Percentiles rank a stretch among this genome's conserved stretches.
Conservation (phyloP, 2,797 vertebrate species). For the Coccyzus lansbergi region DNA sequence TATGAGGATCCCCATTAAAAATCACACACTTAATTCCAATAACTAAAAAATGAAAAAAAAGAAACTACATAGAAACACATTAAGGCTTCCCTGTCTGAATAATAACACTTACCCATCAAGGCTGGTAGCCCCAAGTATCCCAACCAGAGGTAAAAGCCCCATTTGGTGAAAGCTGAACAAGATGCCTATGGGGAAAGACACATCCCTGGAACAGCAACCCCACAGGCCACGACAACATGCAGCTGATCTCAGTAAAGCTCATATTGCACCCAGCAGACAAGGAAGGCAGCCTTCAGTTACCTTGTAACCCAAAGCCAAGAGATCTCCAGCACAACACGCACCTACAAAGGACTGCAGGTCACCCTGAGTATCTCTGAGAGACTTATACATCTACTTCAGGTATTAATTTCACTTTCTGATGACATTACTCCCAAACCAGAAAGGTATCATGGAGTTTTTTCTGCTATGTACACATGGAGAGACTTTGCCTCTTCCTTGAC, state of each 20-base stretch:
- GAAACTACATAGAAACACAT: not conserved
- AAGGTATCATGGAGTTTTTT: not conserved
- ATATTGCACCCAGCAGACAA: not conserved
- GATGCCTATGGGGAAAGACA: not conserved
- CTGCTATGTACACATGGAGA: rapidly evolving
- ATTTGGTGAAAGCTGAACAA: not conserved
- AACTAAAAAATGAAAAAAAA: not conserved
- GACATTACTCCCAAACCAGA: not conserved
- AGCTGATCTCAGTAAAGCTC: not conserved
- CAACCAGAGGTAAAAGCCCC: not conserved
- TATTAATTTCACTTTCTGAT: not conserved
- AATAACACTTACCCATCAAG: not conserved
- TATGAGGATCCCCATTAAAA: conserved; percentile 2
- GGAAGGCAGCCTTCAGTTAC: not conserved
- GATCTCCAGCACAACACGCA: not conserved
- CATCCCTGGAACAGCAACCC: not conserved
- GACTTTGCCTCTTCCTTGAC: not conserved
- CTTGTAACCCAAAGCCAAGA: not conserved
- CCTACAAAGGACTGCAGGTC: rapidly evolving
- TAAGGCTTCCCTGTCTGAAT: not conserved
- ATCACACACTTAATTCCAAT: conserved; percentile 1
- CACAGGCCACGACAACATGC: not conserved
- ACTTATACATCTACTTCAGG: not conserved
- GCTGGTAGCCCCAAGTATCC: not conserved
- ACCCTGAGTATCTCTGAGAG: not conserved